Conservation (phyloP, 2,888 invertebrate species). For the Tetranychus piercei region DNA sequence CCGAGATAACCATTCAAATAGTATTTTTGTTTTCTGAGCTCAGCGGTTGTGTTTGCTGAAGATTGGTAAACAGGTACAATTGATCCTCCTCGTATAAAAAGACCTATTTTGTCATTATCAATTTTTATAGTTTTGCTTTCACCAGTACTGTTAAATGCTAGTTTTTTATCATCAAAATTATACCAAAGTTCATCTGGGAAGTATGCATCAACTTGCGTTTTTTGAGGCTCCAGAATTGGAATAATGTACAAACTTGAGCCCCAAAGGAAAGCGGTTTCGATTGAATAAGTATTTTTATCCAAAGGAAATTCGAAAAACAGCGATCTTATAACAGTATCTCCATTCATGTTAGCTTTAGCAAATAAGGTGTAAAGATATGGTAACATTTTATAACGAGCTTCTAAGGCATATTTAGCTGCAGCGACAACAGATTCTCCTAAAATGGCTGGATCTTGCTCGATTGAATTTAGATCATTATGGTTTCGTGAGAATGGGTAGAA, state of each 20-base stretch:
- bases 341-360: conserved; percentile 40
- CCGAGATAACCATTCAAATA: neutral
- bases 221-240: conserved; percentile 42
- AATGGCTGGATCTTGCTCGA: conserved; percentile 58
- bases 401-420: conserved; percentile 46
- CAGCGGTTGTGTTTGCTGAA: neutral
- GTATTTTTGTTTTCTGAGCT: neutral
- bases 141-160: neutral
- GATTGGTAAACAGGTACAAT: conserved; percentile 32
- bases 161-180: conserved; percentile 20
- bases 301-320: conserved; percentile 38
- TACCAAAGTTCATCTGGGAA: conserved; percentile 52
- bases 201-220: conserved; percentile 35
- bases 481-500: conserved; percentile 41
- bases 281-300: conserved; percentile 44
- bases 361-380: conserved; percentile 65
- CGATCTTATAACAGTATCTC: conserved; percentile 37
- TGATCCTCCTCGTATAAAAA: conserved; percentile 49
- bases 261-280: conserved; percentile 59
- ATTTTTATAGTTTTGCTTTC: conserved; percentile 33
- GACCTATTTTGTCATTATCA: conserved; percentile 45
- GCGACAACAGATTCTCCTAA: conserved; percentile 47
- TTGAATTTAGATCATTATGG: conserved; percentile 43
- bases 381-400: conserved; percentile 49
- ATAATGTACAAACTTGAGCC: conserved; percentile 52